Evolutionary conservation across 2,113 vertebrate species (phyloP), one percentile per base, ranked within the genome.

Genomic region (Cranoglanis bouderius): DNA sequence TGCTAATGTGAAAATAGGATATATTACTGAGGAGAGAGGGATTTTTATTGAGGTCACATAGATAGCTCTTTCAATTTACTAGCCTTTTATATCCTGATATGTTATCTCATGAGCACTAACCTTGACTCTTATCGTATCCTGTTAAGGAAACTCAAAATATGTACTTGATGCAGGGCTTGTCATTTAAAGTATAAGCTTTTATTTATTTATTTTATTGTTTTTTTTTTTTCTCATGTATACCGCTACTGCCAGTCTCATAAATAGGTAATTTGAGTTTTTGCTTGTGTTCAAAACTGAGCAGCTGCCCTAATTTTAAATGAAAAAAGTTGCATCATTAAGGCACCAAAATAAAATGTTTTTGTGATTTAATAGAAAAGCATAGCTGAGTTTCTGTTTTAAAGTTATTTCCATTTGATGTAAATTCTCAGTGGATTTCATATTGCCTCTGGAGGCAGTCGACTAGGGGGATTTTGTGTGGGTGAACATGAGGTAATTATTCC

Each of bases 401-500:
- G 77, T n/a, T n/a, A 35, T 43, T 32, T 46, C 59, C 67, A 77
- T 88, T 90, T 88, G 89, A 91, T 90, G 84, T 74, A 65, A 84
- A 67, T n/a, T 74, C 87, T 90, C 78, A 16, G 85, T 61, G 78
- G 63, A 74, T 83, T 85, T 87, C 46, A n/a, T 35, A 51, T 85
- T 38, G 85, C 83, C 86, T 46, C 53, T 80, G 85, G 82, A 91
- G 75, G 67, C 55, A 63, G 70, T 51, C 53, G 59, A 57, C 35
- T 81, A 46, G 53, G 55, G 85, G 87, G 87, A 77, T 88, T 90
- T 89, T 88, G 90, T 90, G 72, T 84, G 81, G 87, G 84, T 86
- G 91, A 91, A 86, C 89, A 84, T 75, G 21, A 26, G 82, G 88
- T 89, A 84, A 89, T 91, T 90, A 89, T 90, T 90, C 63, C 55